Conservation (phyloP, 2,797 vertebrate genomes). For the Darevskia mixta region DNA sequence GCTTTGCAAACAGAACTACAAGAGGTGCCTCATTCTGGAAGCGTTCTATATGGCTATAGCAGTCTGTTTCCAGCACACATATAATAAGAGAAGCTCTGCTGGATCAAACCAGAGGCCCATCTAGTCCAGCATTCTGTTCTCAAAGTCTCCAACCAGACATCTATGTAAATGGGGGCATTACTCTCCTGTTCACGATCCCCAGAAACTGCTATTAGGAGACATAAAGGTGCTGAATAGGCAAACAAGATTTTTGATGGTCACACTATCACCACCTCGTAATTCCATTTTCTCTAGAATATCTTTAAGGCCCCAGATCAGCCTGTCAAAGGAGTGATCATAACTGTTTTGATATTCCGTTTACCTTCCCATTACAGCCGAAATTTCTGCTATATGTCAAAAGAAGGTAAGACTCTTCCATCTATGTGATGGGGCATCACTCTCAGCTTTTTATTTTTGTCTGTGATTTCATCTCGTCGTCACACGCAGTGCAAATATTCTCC, state of each 20-base stretch:
- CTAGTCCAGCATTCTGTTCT: too few relatives aligned
- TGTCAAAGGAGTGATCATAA: conserved; percentile 32
- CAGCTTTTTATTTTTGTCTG: conserved; percentile 68
- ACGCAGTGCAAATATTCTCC: conserved; percentile 51
- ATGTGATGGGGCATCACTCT: conserved; percentile 70
- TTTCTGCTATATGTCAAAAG: conserved; percentile 99
- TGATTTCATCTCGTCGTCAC: conserved; percentile 71
- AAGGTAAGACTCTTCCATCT: conserved; percentile 89
- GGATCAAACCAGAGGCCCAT: too few relatives aligned
- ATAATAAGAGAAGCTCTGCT: too few relatives aligned
- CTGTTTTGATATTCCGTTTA: conserved; percentile 81
- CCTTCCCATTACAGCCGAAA: conserved; percentile 93
- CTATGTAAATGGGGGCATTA: too few relatives aligned
- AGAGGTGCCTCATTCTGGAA: neutral
- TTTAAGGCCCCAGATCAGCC: neutral
- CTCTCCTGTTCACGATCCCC: too few relatives aligned
- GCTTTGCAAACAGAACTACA: neutral
- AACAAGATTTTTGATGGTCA: neutral
- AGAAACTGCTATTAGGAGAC: too few relatives aligned
- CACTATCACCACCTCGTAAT: neutral
- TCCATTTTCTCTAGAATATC: neutral
- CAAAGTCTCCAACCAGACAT: too few relatives aligned
- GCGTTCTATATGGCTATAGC: neutral
- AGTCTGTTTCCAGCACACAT: neutral
- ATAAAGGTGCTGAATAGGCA: neutral